phyloP scores from a whole-genome alignment of 2,113 vertebrate genomes.

The Melanotaenia duboulayi region DNA sequence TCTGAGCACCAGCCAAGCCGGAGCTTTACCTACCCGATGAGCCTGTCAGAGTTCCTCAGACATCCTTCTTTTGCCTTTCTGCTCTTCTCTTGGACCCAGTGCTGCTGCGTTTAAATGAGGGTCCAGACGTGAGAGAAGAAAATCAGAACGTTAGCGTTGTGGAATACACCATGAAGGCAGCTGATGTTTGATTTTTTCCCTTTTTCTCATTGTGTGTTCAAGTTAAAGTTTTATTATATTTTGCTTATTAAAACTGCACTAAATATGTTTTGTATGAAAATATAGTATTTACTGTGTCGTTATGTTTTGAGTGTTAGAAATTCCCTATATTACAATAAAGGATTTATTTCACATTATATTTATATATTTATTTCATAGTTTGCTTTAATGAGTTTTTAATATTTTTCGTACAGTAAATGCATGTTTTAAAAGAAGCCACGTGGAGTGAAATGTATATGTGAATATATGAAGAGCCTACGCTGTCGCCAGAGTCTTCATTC shows the following conservation, averaged over 20 bases:
- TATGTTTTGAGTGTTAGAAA: conserved; percentile 35
- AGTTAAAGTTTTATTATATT: conserved; percentile 15
- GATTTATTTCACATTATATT: conserved; percentile 59
- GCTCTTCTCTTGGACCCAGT: conserved; percentile 23
- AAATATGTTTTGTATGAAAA: conserved; percentile 26
- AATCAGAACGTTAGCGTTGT: conserved; percentile 48
- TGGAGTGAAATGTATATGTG: neutral
- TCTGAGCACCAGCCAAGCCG: too few relatives aligned
- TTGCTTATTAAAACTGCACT: neutral
- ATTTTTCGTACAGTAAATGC: neutral
- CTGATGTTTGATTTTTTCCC: conserved; percentile 11
- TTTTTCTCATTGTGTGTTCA: conserved; percentile 24
- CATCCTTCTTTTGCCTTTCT: conserved; percentile 28
- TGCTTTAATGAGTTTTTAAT: conserved; percentile 18
- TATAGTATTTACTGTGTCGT: conserved; percentile 21
- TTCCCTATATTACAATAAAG: conserved; percentile 65
- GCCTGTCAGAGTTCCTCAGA: conserved; percentile 41
- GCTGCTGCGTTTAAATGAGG: conserved; percentile 29
- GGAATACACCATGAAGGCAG: conserved; percentile 48
- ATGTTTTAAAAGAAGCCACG: neutral
- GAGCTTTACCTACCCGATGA: conserved; percentile 51
- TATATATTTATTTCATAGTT: too few relatives aligned
- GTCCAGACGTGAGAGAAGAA: conserved; percentile 32
- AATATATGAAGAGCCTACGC: neutral
- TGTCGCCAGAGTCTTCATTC: conserved; percentile 66